Percentiles rank a stretch among this genome's conserved stretches.
phyloP scores from a whole-genome alignment of 2,888 invertebrate genomes.

The Lochmaea crataegi region DNA sequence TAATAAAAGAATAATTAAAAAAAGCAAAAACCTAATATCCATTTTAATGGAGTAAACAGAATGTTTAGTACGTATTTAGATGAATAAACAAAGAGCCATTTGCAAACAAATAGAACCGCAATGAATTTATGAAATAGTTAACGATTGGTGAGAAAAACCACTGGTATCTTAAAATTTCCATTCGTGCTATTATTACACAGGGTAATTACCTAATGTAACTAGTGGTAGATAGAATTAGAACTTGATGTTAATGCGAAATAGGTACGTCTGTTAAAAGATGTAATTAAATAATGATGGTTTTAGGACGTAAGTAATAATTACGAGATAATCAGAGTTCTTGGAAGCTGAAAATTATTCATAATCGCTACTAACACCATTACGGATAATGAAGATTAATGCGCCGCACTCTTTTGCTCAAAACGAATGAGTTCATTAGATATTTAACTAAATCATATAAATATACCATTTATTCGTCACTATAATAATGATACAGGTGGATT shows the following conservation, averaged over 20 bases:
- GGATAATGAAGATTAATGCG: constrained; percentile 45
- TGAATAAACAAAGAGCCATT: constrained; percentile 24
- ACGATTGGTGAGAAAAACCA: constrained; percentile 31
- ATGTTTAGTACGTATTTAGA: constrained; percentile 26
- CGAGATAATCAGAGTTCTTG: constrained; percentile 51
- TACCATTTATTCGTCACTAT: too few species aligned
- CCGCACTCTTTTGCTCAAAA: background rate
- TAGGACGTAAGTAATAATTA: constrained; percentile 54
- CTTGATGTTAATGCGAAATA: constrained; percentile 3
- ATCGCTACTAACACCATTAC: constrained; percentile 39
- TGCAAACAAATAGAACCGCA: constrained; percentile 37
- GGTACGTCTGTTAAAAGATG: constrained; percentile 40
- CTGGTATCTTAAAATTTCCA: constrained; percentile 38
- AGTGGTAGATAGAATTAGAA: constrained; percentile 19
- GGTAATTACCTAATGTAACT: constrained; percentile 32
- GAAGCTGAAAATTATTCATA: constrained; percentile 52
- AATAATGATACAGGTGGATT: too few species aligned
- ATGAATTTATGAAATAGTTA: constrained; percentile 38
- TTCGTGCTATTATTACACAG: constrained; percentile 35
- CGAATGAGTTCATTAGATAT: constrained; percentile 24
- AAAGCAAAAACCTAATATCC: constrained; percentile 29
- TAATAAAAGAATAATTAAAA: constrained; percentile 36
- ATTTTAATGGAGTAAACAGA: constrained; percentile 37
- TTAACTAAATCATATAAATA: constrained; percentile 30
- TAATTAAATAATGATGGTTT: constrained; percentile 52